Evolutionary conservation across 2,113 vertebrate genomes (phyloP).

Genomic region (Pseudolaguvia tuberculata): DNA sequence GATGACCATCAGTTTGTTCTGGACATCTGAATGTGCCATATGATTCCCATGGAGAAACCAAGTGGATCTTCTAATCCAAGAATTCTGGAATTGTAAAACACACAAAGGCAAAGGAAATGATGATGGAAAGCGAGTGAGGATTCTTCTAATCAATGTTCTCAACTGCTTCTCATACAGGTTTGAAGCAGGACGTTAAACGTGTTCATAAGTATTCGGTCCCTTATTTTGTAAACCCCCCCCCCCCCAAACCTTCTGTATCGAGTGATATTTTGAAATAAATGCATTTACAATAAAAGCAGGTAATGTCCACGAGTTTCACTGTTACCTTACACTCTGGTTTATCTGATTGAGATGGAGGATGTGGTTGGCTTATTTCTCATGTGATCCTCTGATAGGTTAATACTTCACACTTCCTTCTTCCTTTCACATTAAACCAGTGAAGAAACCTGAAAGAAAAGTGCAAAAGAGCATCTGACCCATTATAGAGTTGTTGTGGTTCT

Average conservation of each 20-base stretch:
- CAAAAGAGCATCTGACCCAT: too few relatives aligned
- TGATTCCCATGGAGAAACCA: conserved; percentile 10
- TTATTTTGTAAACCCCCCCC: not conserved
- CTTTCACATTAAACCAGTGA: too few relatives aligned
- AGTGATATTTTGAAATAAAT: not conserved
- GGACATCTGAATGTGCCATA: conserved; percentile 42
- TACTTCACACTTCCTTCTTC: not conserved
- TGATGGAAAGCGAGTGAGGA: not conserved
- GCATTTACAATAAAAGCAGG: conserved; percentile 35
- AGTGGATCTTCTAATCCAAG: conserved; percentile 1
- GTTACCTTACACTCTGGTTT: not conserved
- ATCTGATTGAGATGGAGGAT: not conserved
- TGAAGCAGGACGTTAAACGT: not conserved
- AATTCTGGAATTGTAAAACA: conserved; percentile 1
- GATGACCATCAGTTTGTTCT: conserved; percentile 51
- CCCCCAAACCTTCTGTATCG: conserved; percentile 22
- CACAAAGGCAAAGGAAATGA: too few relatives aligned
- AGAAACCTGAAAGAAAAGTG: too few relatives aligned
- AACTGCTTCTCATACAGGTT: not conserved
- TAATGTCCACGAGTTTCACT: not conserved
- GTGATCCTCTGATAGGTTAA: not conserved
- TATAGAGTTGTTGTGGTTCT: not conserved
- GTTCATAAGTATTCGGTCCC: conserved; percentile 3
- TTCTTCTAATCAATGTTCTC: conserved; percentile 8
- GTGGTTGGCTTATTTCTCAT: not conserved